A percentile compares a stretch with the other conserved stretches of the same genome.
Conservation (phyloP, 2,797 vertebrate genomes). For the Acanthis flammea region DNA sequence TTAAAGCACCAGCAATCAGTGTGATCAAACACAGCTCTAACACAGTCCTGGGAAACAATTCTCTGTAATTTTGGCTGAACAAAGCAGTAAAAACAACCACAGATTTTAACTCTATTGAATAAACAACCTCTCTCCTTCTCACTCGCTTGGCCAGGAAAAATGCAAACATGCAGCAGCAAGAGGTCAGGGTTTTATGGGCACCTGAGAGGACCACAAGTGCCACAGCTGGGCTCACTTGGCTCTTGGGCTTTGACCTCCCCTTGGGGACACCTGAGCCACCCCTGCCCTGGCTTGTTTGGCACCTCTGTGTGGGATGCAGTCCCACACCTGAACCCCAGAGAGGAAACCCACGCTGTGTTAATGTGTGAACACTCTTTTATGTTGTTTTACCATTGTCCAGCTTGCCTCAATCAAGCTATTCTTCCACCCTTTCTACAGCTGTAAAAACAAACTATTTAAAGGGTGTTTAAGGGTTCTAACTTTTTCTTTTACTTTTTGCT, state of each 20-base stretch:
- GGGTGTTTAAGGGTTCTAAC: neutral
- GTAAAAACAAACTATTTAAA: neutral
- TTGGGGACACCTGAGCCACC: neutral
- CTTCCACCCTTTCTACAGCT: neutral
- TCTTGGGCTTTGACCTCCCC: neutral
- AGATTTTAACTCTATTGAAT: neutral
- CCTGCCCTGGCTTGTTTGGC: neutral
- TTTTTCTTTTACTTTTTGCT: neutral
- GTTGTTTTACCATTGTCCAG: neutral
- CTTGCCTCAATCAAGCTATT: neutral
- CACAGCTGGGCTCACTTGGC: neutral
- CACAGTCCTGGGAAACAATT: neutral
- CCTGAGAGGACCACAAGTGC: neutral
- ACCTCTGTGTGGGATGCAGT: rapidly evolving
- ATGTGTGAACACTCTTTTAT: neutral
- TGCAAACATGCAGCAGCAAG: neutral
- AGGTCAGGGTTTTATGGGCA: neutral
- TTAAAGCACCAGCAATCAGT: neutral
- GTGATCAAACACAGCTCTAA: neutral
- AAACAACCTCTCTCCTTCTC: neutral
- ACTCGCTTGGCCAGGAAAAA: neutral
- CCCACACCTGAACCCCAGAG: neutral
- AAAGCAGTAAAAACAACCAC: neutral
- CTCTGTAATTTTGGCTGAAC: neutral
- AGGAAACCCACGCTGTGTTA: neutral